A percentile compares a stretch with the other conserved stretches of the same genome.
These are phyloP conservation scores for Megalops cyprinoides DNA, from an alignment of 2,797 vertebrate genomes.

Conservation along the genomic window DNA sequence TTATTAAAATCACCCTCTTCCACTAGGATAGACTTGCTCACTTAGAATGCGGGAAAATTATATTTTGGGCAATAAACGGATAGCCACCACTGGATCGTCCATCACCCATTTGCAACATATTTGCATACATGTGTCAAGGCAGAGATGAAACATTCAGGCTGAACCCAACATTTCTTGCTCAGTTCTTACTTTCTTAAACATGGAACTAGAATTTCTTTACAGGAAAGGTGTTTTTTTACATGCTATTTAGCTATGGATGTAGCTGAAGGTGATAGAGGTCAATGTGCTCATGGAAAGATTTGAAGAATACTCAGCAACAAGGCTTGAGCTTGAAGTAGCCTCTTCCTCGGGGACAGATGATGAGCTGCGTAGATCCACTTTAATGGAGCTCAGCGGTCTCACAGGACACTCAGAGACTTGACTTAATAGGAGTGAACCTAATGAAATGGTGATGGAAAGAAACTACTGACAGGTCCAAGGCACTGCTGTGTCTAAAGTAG, in stretches of 20 bases:
- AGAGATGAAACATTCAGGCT: no score
- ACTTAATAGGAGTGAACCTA: background rate
- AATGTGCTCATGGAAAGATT: background rate
- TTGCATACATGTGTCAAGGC: no score
- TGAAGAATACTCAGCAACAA: background rate
- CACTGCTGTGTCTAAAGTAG: background rate
- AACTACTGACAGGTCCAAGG: background rate
- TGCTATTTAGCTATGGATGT: no score
- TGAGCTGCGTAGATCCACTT: conserved; percentile 57
- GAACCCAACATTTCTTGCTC: no score
- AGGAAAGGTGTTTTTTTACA: background rate
- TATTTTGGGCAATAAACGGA: no score
- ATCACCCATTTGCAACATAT: no score
- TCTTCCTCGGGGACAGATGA: background rate
- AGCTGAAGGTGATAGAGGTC: background rate
- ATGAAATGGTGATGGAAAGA: background rate
- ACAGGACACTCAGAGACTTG: conserved; percentile 48
- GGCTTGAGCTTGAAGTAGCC: background rate
- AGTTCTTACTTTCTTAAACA: no score
- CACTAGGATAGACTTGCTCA: no score
- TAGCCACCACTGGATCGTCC: no score
- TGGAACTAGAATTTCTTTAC: background rate
- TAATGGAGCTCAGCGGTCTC: conserved; percentile 66
- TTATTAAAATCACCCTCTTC: no score
- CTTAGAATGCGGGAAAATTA: no score